These are phyloP conservation scores for Chiloscyllium punctatum DNA, from an alignment of 2,797 vertebrate genomes.

Conservation along the genomic window DNA sequence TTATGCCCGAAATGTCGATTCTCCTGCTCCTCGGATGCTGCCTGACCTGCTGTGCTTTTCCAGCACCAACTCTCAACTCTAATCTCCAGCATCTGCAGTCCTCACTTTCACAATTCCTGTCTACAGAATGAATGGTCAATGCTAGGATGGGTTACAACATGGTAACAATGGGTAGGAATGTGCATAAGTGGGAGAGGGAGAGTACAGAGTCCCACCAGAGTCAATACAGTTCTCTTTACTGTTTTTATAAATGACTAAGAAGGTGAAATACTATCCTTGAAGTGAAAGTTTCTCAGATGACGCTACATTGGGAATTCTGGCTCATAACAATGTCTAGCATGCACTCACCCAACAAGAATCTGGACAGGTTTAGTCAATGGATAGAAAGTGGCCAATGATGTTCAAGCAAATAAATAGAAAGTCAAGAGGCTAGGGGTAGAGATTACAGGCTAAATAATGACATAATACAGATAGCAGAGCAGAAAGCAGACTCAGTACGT, in stretches of 20 bases:
- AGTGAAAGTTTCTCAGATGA: not conserved
- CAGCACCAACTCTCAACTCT: no score
- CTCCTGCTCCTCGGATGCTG: no score
- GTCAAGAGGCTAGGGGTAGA: not conserved
- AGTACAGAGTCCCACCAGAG: not conserved
- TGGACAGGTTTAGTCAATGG: not conserved
- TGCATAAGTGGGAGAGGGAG: not conserved
- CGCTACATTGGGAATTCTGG: not conserved
- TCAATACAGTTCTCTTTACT: no score
- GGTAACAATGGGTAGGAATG: not conserved
- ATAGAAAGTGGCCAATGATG: no score
- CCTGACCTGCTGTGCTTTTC: no score
- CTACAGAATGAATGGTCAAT: not conserved
- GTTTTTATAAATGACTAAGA: not conserved
- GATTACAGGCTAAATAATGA: not conserved
- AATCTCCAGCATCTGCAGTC: no score
- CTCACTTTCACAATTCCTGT: no score
- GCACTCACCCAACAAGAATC: not conserved
- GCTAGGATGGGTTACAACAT: not conserved
- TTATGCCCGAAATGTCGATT: no score
- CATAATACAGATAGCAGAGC: no score
- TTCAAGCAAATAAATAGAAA: no score
- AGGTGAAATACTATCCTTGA: not conserved
- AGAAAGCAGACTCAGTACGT: no score
- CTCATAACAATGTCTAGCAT: not conserved